A percentile compares a stretch with the other conserved stretches of the same genome.
Conservation (phyloP, 1,140 invertebrate species). For the Saccostrea echinata region DNA sequence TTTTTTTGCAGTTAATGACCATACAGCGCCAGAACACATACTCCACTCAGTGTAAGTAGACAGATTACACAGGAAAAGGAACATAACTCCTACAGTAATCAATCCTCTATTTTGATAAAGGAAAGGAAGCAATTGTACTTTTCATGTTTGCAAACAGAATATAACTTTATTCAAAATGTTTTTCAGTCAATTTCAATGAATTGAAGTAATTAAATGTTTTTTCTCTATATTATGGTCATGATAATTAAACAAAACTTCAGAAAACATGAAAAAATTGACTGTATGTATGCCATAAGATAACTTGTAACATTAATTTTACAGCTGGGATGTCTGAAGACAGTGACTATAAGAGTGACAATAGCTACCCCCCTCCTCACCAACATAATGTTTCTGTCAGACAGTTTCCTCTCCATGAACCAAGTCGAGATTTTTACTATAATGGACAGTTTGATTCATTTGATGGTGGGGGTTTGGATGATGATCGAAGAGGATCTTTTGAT, state of each 20-base stretch:
- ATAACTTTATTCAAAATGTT: neutral
- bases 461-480: conserved; percentile 49
- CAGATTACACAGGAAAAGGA: neutral
- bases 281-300: neutral
- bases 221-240: neutral
- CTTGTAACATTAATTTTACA: conserved; percentile 77
- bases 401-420: conserved; percentile 69
- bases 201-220: neutral
- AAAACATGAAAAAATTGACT: too few species aligned
- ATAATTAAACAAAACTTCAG: too few species aligned
- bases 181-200: neutral
- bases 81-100: neutral
- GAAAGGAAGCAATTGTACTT: neutral
- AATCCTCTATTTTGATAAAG: too few species aligned
- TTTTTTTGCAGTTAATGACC: conserved; percentile 74
- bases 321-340: conserved; percentile 97
- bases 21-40: conserved; percentile 72
- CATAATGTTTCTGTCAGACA: conserved; percentile 80
- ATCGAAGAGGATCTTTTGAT: conserved; percentile 67
- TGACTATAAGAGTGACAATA: conserved; percentile 97
- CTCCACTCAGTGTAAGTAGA: conserved; percentile 77
- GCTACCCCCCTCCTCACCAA: conserved; percentile 90
- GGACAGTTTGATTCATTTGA: conserved; percentile 61
- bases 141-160: neutral
- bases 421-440: conserved; percentile 65